Base-by-base conservation (phyloP, 53 echinoderm and acorn worm genomes). In the Astropecten irregularis region DNA sequence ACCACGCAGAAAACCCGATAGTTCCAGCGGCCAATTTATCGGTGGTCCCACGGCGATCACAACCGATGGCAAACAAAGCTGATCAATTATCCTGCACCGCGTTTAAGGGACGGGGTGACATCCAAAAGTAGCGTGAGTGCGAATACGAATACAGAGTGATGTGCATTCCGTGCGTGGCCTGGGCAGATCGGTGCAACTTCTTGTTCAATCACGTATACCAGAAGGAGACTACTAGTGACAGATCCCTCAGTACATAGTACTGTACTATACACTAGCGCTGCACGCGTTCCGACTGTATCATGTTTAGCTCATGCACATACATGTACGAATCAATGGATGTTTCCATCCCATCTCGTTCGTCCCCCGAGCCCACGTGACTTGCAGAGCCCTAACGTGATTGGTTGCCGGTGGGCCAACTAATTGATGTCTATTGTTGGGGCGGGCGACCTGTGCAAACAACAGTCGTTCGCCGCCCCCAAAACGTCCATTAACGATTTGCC, bases 1-100 rank as follows among this genome's bases (percentile, higher is more conserved):
- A 35, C 36, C 52, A 8, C 38, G 57, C 39, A 14, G 57, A 33
- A 32, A 71, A 71, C 71, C 30, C 34, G 71, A 71, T 50, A 36
- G 36, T 74, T 55, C 38, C 74, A 37, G 58, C 37, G 57, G 57
- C 74, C 74, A 74, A 74, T 55, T 74, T 57, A 74, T 55, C 74
- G 55, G 74, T 27, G 16, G 56, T 39, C 57, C 74, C 74, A 57
- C 74, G 38, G 74, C 57, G 74, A 74, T 53, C 74, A 26, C 56
- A 39, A 51, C 71, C 33, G 16, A 1, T 51, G 22, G 27, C 56
- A 56, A 23, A 23, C 25, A 54, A 22, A 42, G 42, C 5, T 42
- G 42, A 8, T 42, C 42, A 8, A 42, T 42, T 11, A 42, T 5
- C 5, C 5, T 42, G 42, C 42, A 5, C 42, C 5, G 42, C 11